Conservation (phyloP, 64 coral and sea anemone species). For the Montipora sp. region DNA sequence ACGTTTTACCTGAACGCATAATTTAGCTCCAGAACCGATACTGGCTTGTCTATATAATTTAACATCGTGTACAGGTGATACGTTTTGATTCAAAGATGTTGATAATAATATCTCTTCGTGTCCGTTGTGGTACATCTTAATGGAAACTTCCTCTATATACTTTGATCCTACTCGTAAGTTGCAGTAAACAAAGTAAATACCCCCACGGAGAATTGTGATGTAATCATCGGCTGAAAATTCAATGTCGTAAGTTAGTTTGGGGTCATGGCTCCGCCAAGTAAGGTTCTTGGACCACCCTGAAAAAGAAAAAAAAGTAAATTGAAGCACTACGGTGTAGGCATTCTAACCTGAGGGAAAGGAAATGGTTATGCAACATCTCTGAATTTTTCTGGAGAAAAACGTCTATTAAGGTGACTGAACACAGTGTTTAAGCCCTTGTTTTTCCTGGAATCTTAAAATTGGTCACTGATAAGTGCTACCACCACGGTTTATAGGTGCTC, state of each 20-base stretch:
- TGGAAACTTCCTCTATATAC: not conserved
- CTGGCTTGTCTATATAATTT: not conserved
- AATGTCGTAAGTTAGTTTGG: not conserved
- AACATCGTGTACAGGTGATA: not conserved
- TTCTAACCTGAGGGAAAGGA: not conserved
- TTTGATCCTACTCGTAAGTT: not conserved
- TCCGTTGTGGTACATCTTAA: not conserved
- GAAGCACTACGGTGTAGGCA: not conserved
- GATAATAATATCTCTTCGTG: not conserved
- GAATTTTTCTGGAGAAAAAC: too few species aligned
- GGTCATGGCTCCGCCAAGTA: not conserved
- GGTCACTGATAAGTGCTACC: too few species aligned
- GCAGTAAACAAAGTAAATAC: conserved; percentile 17
- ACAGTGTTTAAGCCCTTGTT: too few species aligned
- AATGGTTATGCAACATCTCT: too few species aligned
- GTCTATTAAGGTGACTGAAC: too few species aligned
- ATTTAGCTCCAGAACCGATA: not conserved
- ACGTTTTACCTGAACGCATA: not conserved
- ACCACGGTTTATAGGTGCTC: too few species aligned
- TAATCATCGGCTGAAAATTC: not conserved
- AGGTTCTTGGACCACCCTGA: not conserved
- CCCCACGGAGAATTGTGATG: not conserved
- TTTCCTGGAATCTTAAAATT: too few species aligned
- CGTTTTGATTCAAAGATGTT: not conserved
- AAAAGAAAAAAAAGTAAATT: not conserved